Percentiles rank a stretch among this genome's conserved stretches.
Evolutionary conservation across 2,113 vertebrate species (phyloP).

Genomic region (Hucho hucho): DNA sequence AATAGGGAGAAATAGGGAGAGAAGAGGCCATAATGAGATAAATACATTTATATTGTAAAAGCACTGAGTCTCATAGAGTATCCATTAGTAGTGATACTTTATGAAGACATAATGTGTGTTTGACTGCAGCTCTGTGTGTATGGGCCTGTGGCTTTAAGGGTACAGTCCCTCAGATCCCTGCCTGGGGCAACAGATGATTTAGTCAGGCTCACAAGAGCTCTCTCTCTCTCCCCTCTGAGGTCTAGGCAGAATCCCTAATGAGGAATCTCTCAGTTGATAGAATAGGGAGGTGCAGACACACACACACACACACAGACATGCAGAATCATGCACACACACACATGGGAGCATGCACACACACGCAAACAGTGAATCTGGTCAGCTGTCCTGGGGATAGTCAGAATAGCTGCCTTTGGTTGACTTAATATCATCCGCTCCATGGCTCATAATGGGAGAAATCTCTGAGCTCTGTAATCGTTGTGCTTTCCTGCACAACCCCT

Average conservation of each 20-base stretch:
- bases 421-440: conserved; percentile 21
- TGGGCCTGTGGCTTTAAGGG: not conserved
- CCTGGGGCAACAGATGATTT: not conserved
- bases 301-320: not conserved
- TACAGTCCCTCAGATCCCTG: not conserved
- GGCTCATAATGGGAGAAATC: conserved; percentile 22
- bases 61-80: conserved; percentile 14
- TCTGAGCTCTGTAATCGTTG: conserved; percentile 23
- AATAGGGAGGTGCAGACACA: not conserved
- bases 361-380: not conserved
- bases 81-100: conserved; percentile 7
- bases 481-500: conserved; percentile 13
- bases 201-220: no score
- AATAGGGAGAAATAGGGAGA: not conserved
- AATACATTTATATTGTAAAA: not conserved
- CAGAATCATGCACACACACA: not conserved
- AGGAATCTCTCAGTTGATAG: conserved; percentile 4
- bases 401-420: conserved; percentile 10
- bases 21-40: not conserved
- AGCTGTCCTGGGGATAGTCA: not conserved
- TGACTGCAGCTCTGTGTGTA: conserved; percentile 11
- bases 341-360: not conserved
- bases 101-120: conserved; percentile 8
- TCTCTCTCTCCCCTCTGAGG: no score
- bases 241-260: not conserved